Evolutionary conservation across 2,888 invertebrate species (phyloP).

Genomic region (Dryomyza anilis): DNA sequence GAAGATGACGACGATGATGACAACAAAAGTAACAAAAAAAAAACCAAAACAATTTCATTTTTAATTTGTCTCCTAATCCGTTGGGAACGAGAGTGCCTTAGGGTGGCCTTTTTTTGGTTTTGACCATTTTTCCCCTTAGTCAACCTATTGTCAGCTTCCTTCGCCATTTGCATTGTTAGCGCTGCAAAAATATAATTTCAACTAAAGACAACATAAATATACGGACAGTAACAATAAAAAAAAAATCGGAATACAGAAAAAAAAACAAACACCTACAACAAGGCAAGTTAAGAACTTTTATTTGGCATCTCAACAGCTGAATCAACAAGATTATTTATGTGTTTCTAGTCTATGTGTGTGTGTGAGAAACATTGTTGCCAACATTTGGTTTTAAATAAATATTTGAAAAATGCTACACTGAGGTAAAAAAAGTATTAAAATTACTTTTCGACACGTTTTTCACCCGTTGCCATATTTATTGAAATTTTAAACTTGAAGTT

Average conservation of each 20-base stretch:
- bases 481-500: too few species aligned
- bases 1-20: not conserved
- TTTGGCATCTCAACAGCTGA: constrained; percentile 14
- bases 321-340: constrained; percentile 18
- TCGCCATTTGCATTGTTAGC: not conserved
- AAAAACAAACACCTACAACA: not conserved
- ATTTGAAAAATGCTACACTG: too few species aligned
- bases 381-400: too few species aligned
- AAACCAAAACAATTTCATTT: too few species aligned
- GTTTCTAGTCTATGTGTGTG: not conserved
- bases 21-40: not conserved
- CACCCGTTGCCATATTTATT: too few species aligned
- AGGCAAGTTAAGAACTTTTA: constrained; percentile 6
- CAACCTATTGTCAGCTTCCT: not conserved
- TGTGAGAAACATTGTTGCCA: not conserved
- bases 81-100: too few species aligned
- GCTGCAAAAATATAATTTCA: constrained; percentile 7
- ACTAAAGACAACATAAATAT: constrained; percentile 16
- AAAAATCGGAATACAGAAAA: not conserved
- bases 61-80: too few species aligned
- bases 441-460: too few species aligned
- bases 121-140: not conserved
- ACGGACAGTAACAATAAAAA: not conserved
- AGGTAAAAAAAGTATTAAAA: too few species aligned
- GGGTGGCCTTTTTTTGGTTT: not conserved